Evolutionary conservation across 2,888 invertebrate genomes (phyloP), one percentile per base, ranked within the genome.

Genomic region (Orthonychiurus folsomi): DNA sequence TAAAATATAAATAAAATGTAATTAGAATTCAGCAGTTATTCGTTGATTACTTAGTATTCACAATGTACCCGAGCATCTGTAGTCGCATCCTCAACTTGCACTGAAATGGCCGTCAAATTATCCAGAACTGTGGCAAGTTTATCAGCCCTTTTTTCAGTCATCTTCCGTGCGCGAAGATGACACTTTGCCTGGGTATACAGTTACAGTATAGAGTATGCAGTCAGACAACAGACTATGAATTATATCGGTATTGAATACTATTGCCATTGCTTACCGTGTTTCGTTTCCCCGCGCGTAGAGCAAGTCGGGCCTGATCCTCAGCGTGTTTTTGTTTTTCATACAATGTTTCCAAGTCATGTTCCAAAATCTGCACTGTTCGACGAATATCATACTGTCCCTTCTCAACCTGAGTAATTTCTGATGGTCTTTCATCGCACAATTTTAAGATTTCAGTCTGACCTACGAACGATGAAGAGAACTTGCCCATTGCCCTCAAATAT

Each of bases 61-160:
- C 37, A 15, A 37, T 37, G 15, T 37, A 70, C 70, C 63, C 59
- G 48, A 23, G 64, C 71, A 62, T 71, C 70, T 2, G 71, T 67
- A 27, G 66, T 63, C 18, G 69, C 66, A 53, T 69, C 70, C 55
- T 71, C 71, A 15, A 71, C 67, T 60, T 69, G 64, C 21, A 67
- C 59, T 3, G 57, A 56, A 12, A 71, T 63, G 0, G 63, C 65
- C 20, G 69, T 63, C 28, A 71, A 56, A 57, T 69, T 71, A 60
- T 68, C 69, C 27, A 71, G 61, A 37, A 70, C 56, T 18, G 56
- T 62, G 18, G 61, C 56, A 20, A 70, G 55, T 48, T 70, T 70
- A 12, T 70, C 69, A 50, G 62, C 60, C 26, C 69, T 58, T 24
- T 66, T 64, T 28, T 71, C 71, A 21, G 66, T 21, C 1, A 63